Percentiles rank a stretch among this genome's conserved stretches.
These are phyloP conservation scores for Phengaris arion DNA, from an alignment of 2,888 invertebrate species.

Conservation along the genomic window DNA sequence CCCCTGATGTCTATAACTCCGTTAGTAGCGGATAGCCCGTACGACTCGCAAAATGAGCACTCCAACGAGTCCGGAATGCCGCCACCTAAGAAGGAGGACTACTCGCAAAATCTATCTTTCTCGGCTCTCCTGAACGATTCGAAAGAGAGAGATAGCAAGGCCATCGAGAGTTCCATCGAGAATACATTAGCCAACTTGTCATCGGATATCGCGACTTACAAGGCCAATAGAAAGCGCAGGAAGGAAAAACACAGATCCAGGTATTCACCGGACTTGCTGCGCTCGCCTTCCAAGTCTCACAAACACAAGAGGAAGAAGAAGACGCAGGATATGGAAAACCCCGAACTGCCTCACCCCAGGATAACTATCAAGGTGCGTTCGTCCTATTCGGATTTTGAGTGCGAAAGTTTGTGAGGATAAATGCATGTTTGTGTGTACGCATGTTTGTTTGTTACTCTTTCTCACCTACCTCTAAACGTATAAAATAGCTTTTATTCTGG, in stretches of 20 bases:
- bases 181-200: conserved; percentile 70
- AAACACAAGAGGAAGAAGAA: conserved; percentile 91
- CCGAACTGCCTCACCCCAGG: conserved; percentile 82
- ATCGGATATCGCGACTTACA: conserved; percentile 75
- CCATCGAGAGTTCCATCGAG: conserved; percentile 72
- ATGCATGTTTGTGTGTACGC: too few species aligned
- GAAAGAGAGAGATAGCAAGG: conserved; percentile 68
- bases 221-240: conserved; percentile 83
- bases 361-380: conserved; percentile 87
- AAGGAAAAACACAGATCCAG: conserved; percentile 88
- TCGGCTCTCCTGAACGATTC: conserved; percentile 68
- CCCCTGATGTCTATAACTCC: conserved; percentile 77
- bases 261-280: conserved; percentile 84
- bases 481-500: too few species aligned
- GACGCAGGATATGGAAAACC: conserved; percentile 82
- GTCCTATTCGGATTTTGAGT: background rate
- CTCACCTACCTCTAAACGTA: too few species aligned
- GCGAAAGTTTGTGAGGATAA: background rate
- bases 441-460: too few species aligned
- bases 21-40: conserved; percentile 73
- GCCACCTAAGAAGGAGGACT: conserved; percentile 51
- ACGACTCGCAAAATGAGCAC: conserved; percentile 74
- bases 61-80: conserved; percentile 66
- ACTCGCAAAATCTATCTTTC: conserved; percentile 69
- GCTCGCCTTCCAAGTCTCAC: conserved; percentile 85